Conservation (phyloP, 1,140 invertebrate genomes). For the Anastrepha ludens region DNA sequence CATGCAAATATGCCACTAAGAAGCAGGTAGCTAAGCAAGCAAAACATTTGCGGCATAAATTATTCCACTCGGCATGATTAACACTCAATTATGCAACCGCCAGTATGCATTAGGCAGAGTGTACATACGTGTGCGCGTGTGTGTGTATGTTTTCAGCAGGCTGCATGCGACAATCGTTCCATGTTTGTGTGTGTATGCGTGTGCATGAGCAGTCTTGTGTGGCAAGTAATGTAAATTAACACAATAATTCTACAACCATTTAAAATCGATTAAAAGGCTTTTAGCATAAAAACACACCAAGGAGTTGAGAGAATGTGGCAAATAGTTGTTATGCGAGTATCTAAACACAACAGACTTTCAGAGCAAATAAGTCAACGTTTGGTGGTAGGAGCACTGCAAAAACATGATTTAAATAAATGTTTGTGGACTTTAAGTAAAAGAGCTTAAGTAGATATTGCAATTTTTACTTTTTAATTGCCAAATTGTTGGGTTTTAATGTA, state of each 20-base stretch:
- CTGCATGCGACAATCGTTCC: not conserved
- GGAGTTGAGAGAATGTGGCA: not conserved
- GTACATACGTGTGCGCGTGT: not conserved
- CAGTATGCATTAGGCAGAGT: not conserved
- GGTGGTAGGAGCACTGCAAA: no score
- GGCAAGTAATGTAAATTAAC: slow-evolving; percentile 53
- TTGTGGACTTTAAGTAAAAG: no score
- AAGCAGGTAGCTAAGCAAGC: not conserved
- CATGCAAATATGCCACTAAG: not conserved
- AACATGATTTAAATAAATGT: no score
- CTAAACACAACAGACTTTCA: no score
- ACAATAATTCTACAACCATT: slow-evolving; percentile 65
- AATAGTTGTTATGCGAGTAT: no score
- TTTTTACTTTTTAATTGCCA: no score
- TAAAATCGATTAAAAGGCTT: slow-evolving; percentile 69
- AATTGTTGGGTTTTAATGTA: no score
- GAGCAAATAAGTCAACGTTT: no score
- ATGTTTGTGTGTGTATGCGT: no score
- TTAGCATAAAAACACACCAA: slow-evolving; percentile 59
- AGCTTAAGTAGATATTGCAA: no score
- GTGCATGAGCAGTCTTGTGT: not conserved
- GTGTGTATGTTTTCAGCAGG: no score
- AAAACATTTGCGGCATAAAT: slow-evolving; percentile 29
- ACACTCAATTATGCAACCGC: slow-evolving; percentile 54
- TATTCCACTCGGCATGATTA: slow-evolving; percentile 44